phyloP scores from a whole-genome alignment of 2,888 invertebrate species.

The Orthonychiurus folsomi region DNA sequence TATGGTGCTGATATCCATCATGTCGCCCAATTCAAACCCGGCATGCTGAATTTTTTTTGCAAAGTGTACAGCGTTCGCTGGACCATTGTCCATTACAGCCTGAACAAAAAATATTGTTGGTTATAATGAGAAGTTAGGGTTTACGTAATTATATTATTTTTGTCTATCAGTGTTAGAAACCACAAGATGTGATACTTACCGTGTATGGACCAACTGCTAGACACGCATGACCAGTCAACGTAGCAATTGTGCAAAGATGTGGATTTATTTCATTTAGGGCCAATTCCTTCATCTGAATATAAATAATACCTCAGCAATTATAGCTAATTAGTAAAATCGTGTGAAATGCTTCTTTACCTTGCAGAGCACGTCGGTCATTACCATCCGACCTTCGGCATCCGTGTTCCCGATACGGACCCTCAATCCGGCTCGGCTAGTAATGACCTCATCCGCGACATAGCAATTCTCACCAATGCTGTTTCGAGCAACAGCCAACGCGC shows the following conservation, averaged over 20 bases:
- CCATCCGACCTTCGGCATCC: constrained; percentile 90
- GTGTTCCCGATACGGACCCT: constrained; percentile 83
- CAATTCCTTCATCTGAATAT: constrained; percentile 55
- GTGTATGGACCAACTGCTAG: constrained; percentile 65
- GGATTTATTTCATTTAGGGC: constrained; percentile 64
- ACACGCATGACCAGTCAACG: constrained; percentile 76
- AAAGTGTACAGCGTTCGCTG: constrained; percentile 52
- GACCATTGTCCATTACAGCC: constrained; percentile 67
- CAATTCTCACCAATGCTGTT: constrained; percentile 82
- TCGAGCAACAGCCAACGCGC: constrained; percentile 72
- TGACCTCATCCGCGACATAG: constrained; percentile 83
- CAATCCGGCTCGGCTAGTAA: constrained; percentile 69
- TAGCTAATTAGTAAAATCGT: background rate
- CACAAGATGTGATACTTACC: constrained; percentile 48
- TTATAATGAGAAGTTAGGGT: background rate
- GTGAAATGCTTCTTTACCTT: constrained; percentile 50
- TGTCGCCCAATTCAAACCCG: constrained; percentile 65
- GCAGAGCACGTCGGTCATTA: constrained; percentile 80
- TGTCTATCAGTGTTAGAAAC: no score
- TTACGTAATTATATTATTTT: background rate
- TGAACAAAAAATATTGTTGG: constrained; percentile 39
- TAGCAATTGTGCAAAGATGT: constrained; percentile 81
- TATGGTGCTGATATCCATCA: constrained; percentile 68
- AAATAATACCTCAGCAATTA: background rate
- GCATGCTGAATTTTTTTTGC: constrained; percentile 56